phyloP scores from a whole-genome alignment of 2,888 invertebrate genomes.

The Myopa testacea region DNA sequence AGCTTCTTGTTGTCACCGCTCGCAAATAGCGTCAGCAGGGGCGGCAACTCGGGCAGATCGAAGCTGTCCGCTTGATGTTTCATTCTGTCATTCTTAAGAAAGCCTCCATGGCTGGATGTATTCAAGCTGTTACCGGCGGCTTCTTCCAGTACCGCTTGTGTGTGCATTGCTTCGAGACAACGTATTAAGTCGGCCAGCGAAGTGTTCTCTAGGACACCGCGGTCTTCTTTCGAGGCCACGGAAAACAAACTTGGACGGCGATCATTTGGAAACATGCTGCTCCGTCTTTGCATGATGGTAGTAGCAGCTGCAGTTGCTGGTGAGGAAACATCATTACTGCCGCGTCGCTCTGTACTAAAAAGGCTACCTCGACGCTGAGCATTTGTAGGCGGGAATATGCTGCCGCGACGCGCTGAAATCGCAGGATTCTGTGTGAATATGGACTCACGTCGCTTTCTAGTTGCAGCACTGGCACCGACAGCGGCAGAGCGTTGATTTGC shows the following conservation, averaged over 20 bases:
- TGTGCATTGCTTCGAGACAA: slow-evolving; percentile 79
- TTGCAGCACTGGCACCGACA: slow-evolving; percentile 3
- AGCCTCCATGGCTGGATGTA: slow-evolving; percentile 32
- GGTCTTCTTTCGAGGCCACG: slow-evolving; percentile 61
- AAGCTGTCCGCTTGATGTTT: slow-evolving; percentile 71
- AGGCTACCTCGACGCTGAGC: slow-evolving; percentile 60
- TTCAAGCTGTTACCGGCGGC: slow-evolving; percentile 31
- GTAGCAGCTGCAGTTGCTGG: slow-evolving; percentile 51
- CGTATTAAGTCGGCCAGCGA: slow-evolving; percentile 85
- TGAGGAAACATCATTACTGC: slow-evolving; percentile 51
- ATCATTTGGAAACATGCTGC: slow-evolving; percentile 60
- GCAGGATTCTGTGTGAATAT: slow-evolving; percentile 63
- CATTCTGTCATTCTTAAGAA: slow-evolving; percentile 46
- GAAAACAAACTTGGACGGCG: slow-evolving; percentile 64
- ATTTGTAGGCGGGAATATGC: slow-evolving; percentile 57
- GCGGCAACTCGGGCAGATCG: slow-evolving; percentile 69
- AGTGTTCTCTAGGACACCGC: slow-evolving; percentile 79
- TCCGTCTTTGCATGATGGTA: slow-evolving; percentile 54
- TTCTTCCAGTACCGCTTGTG: slow-evolving; percentile 67
- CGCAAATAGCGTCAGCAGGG: slow-evolving; percentile 69
- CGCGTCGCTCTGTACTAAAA: slow-evolving; percentile 48
- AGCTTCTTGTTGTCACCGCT: slow-evolving; percentile 56
- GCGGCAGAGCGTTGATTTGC: slow-evolving; percentile 54
- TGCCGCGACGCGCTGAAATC: slow-evolving; percentile 57
- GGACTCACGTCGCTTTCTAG: slow-evolving; percentile 59